Conservation (phyloP, 2,113 vertebrate species). For the Bucco capensis region DNA sequence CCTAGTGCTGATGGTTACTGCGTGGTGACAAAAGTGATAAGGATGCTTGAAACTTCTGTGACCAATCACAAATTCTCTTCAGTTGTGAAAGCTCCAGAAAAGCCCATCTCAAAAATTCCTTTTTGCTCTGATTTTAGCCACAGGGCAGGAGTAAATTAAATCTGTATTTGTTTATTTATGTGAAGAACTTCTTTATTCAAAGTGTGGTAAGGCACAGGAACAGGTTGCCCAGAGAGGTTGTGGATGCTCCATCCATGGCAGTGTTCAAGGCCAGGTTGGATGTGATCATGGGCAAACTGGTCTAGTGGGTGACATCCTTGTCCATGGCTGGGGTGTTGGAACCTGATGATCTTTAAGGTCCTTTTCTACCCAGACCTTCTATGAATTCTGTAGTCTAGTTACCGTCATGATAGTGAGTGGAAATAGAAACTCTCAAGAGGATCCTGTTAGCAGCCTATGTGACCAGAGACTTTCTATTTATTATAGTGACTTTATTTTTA, state of each 20-base stretch:
- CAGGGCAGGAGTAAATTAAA: neutral
- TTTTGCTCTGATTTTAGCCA: neutral
- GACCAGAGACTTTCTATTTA: neutral
- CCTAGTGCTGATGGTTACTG: neutral
- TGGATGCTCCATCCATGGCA: too few species aligned
- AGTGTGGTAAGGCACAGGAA: too few species aligned
- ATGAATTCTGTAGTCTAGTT: neutral
- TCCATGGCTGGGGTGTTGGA: too few species aligned
- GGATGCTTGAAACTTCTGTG: neutral
- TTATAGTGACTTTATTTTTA: neutral
- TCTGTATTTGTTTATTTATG: neutral
- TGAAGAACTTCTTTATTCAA: too few species aligned
- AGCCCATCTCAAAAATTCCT: neutral
- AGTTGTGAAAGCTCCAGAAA: neutral
- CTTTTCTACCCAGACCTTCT: too few species aligned
- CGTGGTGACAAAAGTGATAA: neutral
- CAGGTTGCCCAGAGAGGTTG: too few species aligned
- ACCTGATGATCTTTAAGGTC: too few species aligned
- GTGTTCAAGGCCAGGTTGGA: too few species aligned
- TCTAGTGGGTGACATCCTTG: too few species aligned
- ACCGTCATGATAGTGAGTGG: neutral
- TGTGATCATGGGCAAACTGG: too few species aligned
- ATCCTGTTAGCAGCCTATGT: neutral
- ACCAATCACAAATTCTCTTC: neutral
- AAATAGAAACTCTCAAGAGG: neutral